A percentile compares a stretch with the other conserved stretches of the same genome.
Conservation (phyloP, 2,888 invertebrate genomes). For the Taenaris catops region DNA sequence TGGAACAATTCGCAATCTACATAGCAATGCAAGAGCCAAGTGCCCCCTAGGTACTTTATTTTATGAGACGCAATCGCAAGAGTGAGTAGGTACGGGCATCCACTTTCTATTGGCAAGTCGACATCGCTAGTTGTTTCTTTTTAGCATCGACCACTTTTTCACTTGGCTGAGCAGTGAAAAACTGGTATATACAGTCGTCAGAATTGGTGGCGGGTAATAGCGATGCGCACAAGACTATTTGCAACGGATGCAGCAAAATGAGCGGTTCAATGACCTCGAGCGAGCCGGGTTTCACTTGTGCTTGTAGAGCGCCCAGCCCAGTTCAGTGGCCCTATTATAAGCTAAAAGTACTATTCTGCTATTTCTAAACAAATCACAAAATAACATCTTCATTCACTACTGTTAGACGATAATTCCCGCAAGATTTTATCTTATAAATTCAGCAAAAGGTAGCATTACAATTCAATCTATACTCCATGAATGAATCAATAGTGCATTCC, state of each 20-base stretch:
- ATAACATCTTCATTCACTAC: too few relatives aligned
- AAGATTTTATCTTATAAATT: too few relatives aligned
- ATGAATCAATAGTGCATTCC: too few relatives aligned
- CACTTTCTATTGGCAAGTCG: slow-evolving; percentile 37
- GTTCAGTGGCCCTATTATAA: slow-evolving; percentile 69
- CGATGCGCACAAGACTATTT: slow-evolving; percentile 70
- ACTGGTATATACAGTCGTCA: slow-evolving; percentile 55
- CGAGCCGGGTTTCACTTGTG: slow-evolving; percentile 75
- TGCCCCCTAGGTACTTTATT: slow-evolving; percentile 1
- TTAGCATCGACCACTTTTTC: slow-evolving; percentile 53
- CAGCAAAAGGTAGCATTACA: too few relatives aligned
- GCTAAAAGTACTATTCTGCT: slow-evolving; percentile 43
- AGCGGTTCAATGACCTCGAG: slow-evolving; percentile 72
- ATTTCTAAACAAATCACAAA: slow-evolving; percentile 28
- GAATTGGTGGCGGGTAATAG: slow-evolving; percentile 64
- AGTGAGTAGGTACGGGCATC: slow-evolving; percentile 22
- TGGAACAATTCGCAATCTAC: too few relatives aligned
- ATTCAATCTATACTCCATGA: too few relatives aligned
- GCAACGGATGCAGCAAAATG: slow-evolving; percentile 80
- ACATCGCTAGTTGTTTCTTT: slow-evolving; percentile 48
- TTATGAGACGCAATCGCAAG: slow-evolving; percentile 14
- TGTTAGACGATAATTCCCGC: too few relatives aligned
- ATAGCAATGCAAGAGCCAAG: not conserved
- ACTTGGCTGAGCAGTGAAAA: slow-evolving; percentile 52
- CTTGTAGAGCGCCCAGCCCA: slow-evolving; percentile 57